phyloP scores from a whole-genome alignment of 30 jellyfish, hydroid and myxozoan species.

The Hydractinia symbiolongicarpus region DNA sequence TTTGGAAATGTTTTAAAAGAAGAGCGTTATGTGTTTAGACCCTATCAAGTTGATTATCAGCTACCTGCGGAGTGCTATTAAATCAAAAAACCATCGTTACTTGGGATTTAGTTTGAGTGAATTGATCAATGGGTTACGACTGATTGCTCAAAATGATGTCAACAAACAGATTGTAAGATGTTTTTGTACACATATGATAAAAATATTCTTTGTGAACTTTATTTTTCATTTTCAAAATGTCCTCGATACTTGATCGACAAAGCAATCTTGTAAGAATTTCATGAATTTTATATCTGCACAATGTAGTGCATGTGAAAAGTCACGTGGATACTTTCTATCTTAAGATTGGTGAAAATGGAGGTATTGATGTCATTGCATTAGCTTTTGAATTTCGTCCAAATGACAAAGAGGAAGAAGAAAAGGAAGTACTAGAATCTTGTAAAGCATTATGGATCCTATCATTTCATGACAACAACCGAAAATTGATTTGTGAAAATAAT shows the following conservation, averaged over 20 bases:
- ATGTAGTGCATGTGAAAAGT: no score
- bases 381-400: neutral
- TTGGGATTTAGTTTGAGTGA: conserved; percentile 45
- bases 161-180: conserved; percentile 49
- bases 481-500: conserved; percentile 26
- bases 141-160: conserved; percentile 54
- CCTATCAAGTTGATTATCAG: conserved; percentile 41
- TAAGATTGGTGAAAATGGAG: conserved; percentile 53
- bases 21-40: conserved; percentile 28
- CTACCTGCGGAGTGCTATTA: conserved; percentile 35
- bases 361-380: conserved; percentile 29
- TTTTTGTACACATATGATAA: no score
- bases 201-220: no score
- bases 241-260: no score
- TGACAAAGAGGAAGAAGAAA: conserved; percentile 26
- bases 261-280: no score
- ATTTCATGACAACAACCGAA: conserved; percentile 46
- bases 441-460: conserved; percentile 59
- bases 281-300: no score
- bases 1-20: neutral
- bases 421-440: conserved; percentile 27
- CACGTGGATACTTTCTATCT: neutral
- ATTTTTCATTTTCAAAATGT: no score
- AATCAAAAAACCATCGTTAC: conserved; percentile 24
- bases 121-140: conserved; percentile 42